Percentiles rank a stretch among this genome's conserved stretches.
These are phyloP conservation scores for Embiotoca jacksoni DNA, from an alignment of 2,113 vertebrate species.

Conservation along the genomic window DNA sequence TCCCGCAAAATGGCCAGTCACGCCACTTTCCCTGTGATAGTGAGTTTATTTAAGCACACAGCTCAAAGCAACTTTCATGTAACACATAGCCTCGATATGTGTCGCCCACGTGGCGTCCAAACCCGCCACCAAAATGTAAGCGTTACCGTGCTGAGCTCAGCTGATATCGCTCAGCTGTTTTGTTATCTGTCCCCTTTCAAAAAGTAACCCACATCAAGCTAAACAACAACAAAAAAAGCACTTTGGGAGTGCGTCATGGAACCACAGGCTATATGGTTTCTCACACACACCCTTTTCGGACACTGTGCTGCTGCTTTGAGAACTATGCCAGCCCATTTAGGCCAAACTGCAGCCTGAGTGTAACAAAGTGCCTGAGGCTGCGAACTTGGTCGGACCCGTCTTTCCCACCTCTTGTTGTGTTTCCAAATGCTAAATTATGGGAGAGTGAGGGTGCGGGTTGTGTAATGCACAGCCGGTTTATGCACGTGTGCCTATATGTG, in stretches of 20 bases:
- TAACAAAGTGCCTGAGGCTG: conserved; percentile 41
- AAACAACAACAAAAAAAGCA: conserved; percentile 3
- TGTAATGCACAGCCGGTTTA: conserved; percentile 40
- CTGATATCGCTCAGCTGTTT: conserved; percentile 42
- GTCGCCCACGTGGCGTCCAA: conserved; percentile 52
- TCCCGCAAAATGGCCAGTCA: conserved; percentile 45
- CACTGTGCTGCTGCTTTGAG: conserved; percentile 27
- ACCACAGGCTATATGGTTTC: conserved; percentile 43
- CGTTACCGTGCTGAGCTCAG: conserved; percentile 35
- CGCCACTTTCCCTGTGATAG: conserved; percentile 53
- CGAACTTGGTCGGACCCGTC: conserved; percentile 45
- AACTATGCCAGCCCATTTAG: conserved; percentile 47
- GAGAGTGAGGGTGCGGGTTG: conserved; percentile 45
- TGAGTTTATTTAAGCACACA: conserved; percentile 37
- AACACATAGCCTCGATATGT: conserved; percentile 54
- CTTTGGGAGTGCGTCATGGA: conserved; percentile 13
- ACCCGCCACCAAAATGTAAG: conserved; percentile 42
- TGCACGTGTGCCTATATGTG: conserved; percentile 30
- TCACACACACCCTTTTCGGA: conserved; percentile 23
- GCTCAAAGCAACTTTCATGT: conserved; percentile 59
- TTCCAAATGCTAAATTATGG: conserved; percentile 48
- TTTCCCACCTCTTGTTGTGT: conserved; percentile 45
- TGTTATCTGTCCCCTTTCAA: conserved; percentile 30
- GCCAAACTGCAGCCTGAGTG: conserved; percentile 26
- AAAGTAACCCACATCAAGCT: conserved; percentile 7